phyloP scores from a whole-genome alignment of 2,113 vertebrate genomes.

The Alectura lathami region DNA sequence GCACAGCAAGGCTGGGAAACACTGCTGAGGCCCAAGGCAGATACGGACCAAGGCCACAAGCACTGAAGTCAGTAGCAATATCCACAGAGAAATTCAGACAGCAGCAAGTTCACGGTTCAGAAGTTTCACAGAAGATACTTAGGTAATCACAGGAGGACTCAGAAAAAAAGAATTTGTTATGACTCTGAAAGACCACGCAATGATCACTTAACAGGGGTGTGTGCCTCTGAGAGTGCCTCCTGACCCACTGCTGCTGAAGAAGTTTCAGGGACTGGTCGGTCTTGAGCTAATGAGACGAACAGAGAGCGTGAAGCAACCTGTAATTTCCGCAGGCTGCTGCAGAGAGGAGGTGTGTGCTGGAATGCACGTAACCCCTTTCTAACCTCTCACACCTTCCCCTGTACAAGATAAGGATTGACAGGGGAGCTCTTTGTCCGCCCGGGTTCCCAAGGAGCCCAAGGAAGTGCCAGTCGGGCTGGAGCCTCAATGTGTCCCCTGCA shows the following conservation, averaged over 20 bases:
- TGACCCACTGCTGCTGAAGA: not conserved
- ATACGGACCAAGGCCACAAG: not conserved
- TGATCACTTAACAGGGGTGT: not conserved
- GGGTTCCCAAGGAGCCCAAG: not conserved
- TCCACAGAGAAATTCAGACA: not conserved
- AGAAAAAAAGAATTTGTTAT: not conserved
- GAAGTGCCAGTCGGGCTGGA: not conserved
- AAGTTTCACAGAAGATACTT: not conserved
- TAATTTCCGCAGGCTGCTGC: slow-evolving; percentile 29
- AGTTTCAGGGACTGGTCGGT: not conserved
- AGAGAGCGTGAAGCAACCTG: slow-evolving; percentile 19
- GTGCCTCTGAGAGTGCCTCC: not conserved
- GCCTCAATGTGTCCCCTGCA: not conserved
- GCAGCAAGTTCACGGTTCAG: not conserved
- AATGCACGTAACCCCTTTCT: slow-evolving; percentile 48
- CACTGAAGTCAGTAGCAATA: not conserved
- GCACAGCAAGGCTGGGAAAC: not conserved
- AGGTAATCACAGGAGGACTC: not conserved
- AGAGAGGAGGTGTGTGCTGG: slow-evolving; percentile 3
- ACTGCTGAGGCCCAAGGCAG: not conserved
- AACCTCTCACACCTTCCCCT: not conserved
- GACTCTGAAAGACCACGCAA: not conserved
- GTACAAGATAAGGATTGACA: slow-evolving; percentile 30
- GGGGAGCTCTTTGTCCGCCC: slow-evolving; percentile 29
- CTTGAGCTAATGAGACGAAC: not conserved